Conservation (phyloP, 1,140 invertebrate species). For the Lordiphosa mommai region DNA sequence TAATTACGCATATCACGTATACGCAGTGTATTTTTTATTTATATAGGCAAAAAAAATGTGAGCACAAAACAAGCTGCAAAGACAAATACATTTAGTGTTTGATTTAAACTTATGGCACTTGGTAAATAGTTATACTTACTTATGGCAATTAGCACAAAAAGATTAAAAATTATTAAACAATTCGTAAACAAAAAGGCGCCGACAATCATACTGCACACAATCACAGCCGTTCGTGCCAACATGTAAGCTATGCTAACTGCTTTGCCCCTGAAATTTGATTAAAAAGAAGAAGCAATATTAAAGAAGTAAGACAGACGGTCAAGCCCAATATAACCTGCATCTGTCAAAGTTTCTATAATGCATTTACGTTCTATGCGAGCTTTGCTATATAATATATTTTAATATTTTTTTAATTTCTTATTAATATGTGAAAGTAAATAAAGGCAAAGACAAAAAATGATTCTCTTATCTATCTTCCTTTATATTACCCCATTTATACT, state of each 20-base stretch:
- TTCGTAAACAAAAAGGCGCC: constrained; percentile 18
- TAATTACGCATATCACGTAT: constrained; percentile 41
- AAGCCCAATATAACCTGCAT: too few relatives aligned
- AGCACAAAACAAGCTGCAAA: neutral
- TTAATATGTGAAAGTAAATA: too few relatives aligned
- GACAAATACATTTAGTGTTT: neutral
- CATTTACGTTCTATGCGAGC: too few relatives aligned
- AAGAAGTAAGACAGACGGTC: too few relatives aligned
- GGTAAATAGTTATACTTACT: constrained; percentile 11
- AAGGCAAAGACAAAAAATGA: too few relatives aligned
- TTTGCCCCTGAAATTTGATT: constrained; percentile 18
- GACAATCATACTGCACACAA: constrained; percentile 13
- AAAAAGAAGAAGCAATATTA: too few relatives aligned
- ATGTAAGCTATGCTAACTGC: constrained; percentile 7
- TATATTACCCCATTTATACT: too few relatives aligned
- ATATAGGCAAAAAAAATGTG: neutral
- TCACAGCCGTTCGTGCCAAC: constrained; percentile 10
- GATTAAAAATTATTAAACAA: constrained; percentile 30
- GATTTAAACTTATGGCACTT: neutral
- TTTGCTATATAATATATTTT: too few relatives aligned
- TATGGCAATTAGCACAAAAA: neutral
- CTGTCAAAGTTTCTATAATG: too few relatives aligned
- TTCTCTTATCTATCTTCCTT: too few relatives aligned
- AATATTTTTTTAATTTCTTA: too few relatives aligned
- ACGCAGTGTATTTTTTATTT: neutral